Evolutionary conservation across 2,113 vertebrate genomes (phyloP), one percentile per base, ranked within the genome.

Genomic region (Arenaria interpres): DNA sequence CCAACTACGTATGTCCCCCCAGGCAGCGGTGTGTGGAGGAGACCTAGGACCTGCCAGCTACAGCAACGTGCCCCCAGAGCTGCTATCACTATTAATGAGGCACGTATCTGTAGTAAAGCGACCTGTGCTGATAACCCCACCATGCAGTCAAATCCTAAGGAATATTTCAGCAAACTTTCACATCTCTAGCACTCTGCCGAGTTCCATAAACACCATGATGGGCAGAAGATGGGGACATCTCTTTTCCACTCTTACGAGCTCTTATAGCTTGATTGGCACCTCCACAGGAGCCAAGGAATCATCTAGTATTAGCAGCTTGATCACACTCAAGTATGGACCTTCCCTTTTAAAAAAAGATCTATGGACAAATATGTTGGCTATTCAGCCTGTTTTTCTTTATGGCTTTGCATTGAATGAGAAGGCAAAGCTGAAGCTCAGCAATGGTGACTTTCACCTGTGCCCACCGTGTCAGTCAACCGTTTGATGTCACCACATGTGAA

Each of bases 391-490:
- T 81, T 78, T 75, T 27, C 33, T 46, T 75, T 33, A 57, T 17
- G 33, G 32, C 5, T 91, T 80, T 85, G 32, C 46, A 74, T 50
- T 62, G 76, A 72, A 66, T 37, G 27, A 66, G 93, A 91, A 85
- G 17, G 15, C 19, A 91, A 79, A 95, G 72, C 24, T 45, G 68
- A 53, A 82, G 17, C 18, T 56, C 75, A 66, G 46, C 35, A 60
- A 30, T 24, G 45, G 16, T 68, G 71, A 50, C 28, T 69, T 89
- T 53, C 16, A 76, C 12, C 14, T 57, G 25, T 82, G 72, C 30
- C 24, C 82, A n/a, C 18, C 0, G 1, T 15, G 14, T 48, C 57
- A 43, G 37, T 13, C 66, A 82, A 35, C 0, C 2, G 12, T n/a
- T 16, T 67, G 69, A 22, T 56, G 28, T 45, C 59, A 69, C 12